Conservation (phyloP, 1,140 invertebrate species). For the Magallana ariakensis region DNA sequence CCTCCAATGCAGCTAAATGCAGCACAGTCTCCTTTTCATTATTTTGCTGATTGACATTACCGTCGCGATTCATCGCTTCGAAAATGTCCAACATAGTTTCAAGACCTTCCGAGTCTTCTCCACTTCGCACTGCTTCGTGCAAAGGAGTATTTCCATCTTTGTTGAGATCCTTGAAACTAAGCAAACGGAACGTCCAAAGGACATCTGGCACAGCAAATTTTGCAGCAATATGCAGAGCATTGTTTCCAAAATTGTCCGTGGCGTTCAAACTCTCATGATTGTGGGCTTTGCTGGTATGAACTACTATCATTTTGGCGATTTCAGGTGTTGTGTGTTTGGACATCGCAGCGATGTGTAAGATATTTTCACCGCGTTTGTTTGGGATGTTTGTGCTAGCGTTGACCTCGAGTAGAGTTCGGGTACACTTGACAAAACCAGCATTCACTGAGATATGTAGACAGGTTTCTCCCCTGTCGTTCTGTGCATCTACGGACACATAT, state of each 20-base stretch:
- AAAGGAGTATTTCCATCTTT: constrained; percentile 65
- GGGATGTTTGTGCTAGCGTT: constrained; percentile 71
- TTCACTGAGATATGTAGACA: constrained; percentile 78
- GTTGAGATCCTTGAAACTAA: constrained; percentile 68
- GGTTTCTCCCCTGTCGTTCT: constrained; percentile 73
- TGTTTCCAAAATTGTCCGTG: constrained; percentile 70
- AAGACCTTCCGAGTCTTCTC: constrained; percentile 69
- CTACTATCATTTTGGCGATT: constrained; percentile 66
- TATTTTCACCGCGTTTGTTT: constrained; percentile 70
- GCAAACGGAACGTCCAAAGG: constrained; percentile 70
- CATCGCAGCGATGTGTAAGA: constrained; percentile 70
- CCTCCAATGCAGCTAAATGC: constrained; percentile 67
- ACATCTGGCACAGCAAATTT: constrained; percentile 71
- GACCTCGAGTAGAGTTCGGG: constrained; percentile 66
- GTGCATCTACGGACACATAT: constrained; percentile 60
- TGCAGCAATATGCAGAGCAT: constrained; percentile 73
- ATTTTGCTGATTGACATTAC: constrained; percentile 72
- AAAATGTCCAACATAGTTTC: constrained; percentile 73
- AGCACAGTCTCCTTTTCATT: constrained; percentile 64
- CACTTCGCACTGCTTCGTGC: constrained; percentile 62
- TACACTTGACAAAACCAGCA: constrained; percentile 70
- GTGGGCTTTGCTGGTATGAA: constrained; percentile 72
- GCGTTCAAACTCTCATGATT: constrained; percentile 72
- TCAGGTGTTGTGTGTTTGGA: constrained; percentile 65
- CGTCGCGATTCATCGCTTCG: constrained; percentile 71